Evolutionary conservation across 2,888 invertebrate species (phyloP), one percentile per base, ranked within the genome.

Genomic region (Caenorhabditis drosophilae): DNA sequence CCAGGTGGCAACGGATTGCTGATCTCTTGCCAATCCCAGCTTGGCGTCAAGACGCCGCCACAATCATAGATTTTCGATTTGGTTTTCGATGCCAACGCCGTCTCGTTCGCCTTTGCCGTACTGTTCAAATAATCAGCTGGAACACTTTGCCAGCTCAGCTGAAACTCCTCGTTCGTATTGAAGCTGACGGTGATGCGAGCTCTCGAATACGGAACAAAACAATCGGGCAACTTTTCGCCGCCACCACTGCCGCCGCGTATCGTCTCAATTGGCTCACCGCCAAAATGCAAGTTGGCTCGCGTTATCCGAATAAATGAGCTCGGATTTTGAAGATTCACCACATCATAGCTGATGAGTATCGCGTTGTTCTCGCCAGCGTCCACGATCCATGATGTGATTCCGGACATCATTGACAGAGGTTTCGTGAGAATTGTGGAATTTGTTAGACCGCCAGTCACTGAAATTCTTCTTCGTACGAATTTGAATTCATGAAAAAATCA

Each of bases 1-100:
- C 61, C 67, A 34, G 51, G 27, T n/a, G 67, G 61, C 2, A 53
- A 27, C n/a, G 64, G 75, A 48, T 49, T 69, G 1, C 38, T 48
- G n/a, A 80, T 41, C 18, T 38, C 57, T 20, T 78, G 59, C 61
- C 74, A 70, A 15, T 71, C 70, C 54, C 61, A 78, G 4, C 70
- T 56, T 6, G 78, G 64, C 7, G 12, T 23, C n/a, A 80, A 49
- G 11, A 66, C 51, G 4, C 70, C 74, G 9, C 79, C 79, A 48
- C 80, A 80, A 36, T 56, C 67, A 26, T 57, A 73, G 2, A 22
- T 20, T 49, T 44, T n/a, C n/a, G n/a, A n/a, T n/a, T n/a, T n/a
- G n/a, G n/a, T n/a, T n/a, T n/a, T n/a, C n/a, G n/a, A n/a, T n/a
- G n/a, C n/a, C n/a, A n/a, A n/a, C n/a, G n/a, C n/a, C n/a, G n/a